Percentiles rank a stretch among this genome's conserved stretches.
phyloP scores from a whole-genome alignment of 2,113 vertebrate species.

The Gymnogyps californianus region DNA sequence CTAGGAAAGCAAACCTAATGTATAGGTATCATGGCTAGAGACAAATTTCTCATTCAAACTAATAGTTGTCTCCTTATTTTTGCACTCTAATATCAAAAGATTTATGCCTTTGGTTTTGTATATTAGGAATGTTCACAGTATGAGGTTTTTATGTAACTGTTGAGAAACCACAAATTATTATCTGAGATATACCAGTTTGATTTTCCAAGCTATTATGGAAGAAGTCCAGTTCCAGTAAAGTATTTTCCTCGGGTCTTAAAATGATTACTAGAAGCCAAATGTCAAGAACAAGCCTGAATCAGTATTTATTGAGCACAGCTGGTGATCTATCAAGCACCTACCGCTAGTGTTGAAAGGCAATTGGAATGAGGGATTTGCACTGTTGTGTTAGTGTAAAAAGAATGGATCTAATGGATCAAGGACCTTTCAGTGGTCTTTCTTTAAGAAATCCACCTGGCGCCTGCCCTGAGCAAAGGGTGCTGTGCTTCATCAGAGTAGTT shows the following conservation, averaged over 20 bases:
- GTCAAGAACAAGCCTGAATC: neutral
- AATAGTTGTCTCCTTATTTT: neutral
- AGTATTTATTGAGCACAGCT: slow-evolving; percentile 21
- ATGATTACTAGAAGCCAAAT: slow-evolving; percentile 12
- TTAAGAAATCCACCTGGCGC: neutral
- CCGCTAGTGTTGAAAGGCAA: neutral
- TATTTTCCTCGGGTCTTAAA: slow-evolving; percentile 13
- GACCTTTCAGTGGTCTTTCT: neutral
- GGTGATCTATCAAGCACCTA: slow-evolving; percentile 7
- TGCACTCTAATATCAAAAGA: neutral
- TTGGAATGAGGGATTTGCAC: slow-evolving; percentile 8
- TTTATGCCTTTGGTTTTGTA: neutral
- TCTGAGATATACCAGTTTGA: neutral
- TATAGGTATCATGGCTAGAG: neutral
- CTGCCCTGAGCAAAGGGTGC: neutral
- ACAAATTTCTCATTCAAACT: neutral
- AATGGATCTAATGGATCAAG: slow-evolving; percentile 14
- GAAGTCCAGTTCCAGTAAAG: neutral
- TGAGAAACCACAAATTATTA: neutral
- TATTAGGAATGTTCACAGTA: neutral
- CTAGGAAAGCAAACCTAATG: neutral
- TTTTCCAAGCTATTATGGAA: neutral
- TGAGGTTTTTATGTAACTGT: neutral
- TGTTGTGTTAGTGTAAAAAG: neutral
- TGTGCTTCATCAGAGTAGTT: neutral